Base-by-base conservation (phyloP, 2,113 vertebrate species). In the Callipepla squamata region DNA sequence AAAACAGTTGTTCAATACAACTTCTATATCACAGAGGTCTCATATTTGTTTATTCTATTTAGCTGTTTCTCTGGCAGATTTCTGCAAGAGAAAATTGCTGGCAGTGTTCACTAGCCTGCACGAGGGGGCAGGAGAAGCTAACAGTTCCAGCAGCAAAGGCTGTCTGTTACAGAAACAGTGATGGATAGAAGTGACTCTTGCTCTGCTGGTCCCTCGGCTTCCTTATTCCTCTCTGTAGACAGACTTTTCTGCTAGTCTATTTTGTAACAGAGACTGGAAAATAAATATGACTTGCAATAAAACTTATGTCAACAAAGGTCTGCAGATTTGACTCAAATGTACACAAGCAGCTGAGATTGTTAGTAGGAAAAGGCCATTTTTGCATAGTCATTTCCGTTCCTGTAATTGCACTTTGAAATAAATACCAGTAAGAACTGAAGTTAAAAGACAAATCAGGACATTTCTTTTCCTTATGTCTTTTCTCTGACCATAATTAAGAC, bases 121-220 rank as follows among this genome's bases (percentile, higher is more conserved):
- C 98, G 57, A 98, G 98, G 97, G 98, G 97, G 97, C 98, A 98
- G 96, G 92, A 97, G 94, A 97, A 88, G 93, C 94, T 96, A 96
- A 96, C 82, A 59, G 78, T 97, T 97, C 87, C 51, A 2, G 85
- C 90, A 95, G 89, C 70, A 92, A 90, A 85, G 25, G 57, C 85
- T 80, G 59, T 48, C 48, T 50, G 13, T 4, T 51, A 20, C 21
- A 44, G n/a, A 38, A 48, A 44, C 63, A 12, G 28, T 26, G 34
- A 21, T 23, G 5, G 4, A 9, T 20, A 36, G 32, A 75, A 76
- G 9, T 21, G 20, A 40, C 40, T 85, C 74, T 32, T 32, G 22
- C 53, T 7, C 19, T 15, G 51, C 57, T 53, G 32, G 32, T 68
- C 55, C 34, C 26, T 47, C 58, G 25, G 16, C 30, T 69, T 59